Evolutionary conservation across 1,140 invertebrate genomes (phyloP).

Genomic region (Lutraria rhynchaena): DNA sequence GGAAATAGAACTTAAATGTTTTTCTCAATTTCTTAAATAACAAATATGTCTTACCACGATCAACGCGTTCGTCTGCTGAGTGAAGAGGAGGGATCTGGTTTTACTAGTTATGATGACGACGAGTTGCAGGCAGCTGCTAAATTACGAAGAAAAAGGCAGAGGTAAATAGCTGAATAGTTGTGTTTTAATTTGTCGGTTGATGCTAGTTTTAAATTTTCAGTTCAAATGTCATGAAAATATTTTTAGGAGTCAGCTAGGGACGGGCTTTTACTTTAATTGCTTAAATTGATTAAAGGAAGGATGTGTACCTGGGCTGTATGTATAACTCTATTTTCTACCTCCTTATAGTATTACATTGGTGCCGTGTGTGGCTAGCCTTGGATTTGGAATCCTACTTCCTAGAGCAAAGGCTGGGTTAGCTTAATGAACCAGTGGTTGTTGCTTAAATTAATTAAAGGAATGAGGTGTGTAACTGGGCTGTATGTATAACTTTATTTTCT

Average conservation of each 20-base stretch:
- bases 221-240: too few species aligned
- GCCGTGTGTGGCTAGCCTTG: too few species aligned
- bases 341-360: too few species aligned
- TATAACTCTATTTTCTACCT: too few species aligned
- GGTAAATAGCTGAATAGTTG: background rate
- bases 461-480: too few species aligned
- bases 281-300: background rate
- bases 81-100: slow-evolving; percentile 15
- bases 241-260: background rate
- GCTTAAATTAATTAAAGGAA: too few species aligned
- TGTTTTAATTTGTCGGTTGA: background rate
- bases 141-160: slow-evolving; percentile 41
- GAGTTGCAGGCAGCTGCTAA: slow-evolving; percentile 38
- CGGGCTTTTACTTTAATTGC: background rate
- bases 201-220: background rate
- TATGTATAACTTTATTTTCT: too few species aligned
- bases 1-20: too few species aligned
- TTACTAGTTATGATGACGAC: slow-evolving; percentile 45
- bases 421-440: too few species aligned
- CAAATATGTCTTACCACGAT: slow-evolving; percentile 4
- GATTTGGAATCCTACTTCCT: too few species aligned
- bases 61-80: slow-evolving; percentile 23
- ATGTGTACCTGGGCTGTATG: background rate
- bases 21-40: too few species aligned
- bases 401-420: too few species aligned